Evolutionary conservation across 1,140 invertebrate genomes (phyloP).

Genomic region (Colletes latitarsis): DNA sequence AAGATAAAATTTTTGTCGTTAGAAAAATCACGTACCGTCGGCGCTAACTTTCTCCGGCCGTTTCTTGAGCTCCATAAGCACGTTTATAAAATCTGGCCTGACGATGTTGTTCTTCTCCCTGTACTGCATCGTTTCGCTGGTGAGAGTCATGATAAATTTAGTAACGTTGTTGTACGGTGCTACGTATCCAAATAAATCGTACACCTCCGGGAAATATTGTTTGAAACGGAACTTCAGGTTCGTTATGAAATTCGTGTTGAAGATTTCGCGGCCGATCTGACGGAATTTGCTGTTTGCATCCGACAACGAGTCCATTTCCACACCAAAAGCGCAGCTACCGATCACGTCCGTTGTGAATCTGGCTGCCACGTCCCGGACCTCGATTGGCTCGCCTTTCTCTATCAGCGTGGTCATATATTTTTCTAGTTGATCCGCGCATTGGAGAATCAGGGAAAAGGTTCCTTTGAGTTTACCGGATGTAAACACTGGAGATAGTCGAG

Average conservation of each 20-base stretch:
- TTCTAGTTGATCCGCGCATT: constrained; percentile 74
- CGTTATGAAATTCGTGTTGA: constrained; percentile 7
- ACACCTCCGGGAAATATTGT: constrained; percentile 56
- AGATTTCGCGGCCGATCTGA: constrained; percentile 69
- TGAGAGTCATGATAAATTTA: constrained; percentile 78
- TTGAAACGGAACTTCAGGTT: constrained; percentile 51
- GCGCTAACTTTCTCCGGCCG: constrained; percentile 52
- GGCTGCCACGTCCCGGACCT: constrained; percentile 79
- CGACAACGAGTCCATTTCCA: constrained; percentile 80
- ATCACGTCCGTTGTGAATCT: constrained; percentile 82
- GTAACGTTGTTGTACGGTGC: constrained; percentile 70
- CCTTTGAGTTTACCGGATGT: constrained; percentile 42
- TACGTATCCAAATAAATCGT: constrained; percentile 44
- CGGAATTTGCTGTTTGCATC: constrained; percentile 79
- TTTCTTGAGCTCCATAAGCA: constrained; percentile 82
- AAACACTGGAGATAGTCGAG: constrained; percentile 77
- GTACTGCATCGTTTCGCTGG: constrained; percentile 78
- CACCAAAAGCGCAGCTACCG: constrained; percentile 82
- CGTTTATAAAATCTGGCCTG: constrained; percentile 82
- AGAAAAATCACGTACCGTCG: constrained; percentile 44
- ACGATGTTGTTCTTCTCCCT: constrained; percentile 79
- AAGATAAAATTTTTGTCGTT: background rate
- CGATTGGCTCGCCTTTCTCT: constrained; percentile 70
- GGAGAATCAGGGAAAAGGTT: constrained; percentile 59
- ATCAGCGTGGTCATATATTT: constrained; percentile 19